A percentile compares a stretch with the other conserved stretches of the same genome.
These are phyloP conservation scores for Physocephala rufipes DNA, from an alignment of 2,888 invertebrate species.

Conservation along the genomic window DNA sequence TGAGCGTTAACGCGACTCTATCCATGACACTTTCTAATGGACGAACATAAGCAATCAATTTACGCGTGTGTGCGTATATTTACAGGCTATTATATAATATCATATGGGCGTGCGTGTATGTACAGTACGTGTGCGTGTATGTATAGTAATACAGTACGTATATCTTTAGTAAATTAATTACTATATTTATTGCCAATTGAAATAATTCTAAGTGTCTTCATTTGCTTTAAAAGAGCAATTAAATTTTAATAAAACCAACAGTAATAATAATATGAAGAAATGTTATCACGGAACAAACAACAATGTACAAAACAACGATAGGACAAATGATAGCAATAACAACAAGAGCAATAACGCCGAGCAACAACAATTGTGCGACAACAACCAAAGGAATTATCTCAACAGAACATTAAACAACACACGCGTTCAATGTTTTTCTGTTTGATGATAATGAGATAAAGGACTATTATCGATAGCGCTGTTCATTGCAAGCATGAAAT, in stretches of 20 bases:
- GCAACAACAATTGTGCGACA: too few relatives aligned
- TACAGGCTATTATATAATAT: neutral
- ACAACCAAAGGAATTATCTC: slow-evolving; percentile 24
- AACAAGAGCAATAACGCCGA: slow-evolving; percentile 20
- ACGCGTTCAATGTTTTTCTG: neutral
- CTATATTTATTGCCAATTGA: slow-evolving; percentile 31
- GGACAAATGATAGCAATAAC: slow-evolving; percentile 26
- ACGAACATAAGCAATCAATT: neutral
- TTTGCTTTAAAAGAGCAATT: slow-evolving; percentile 25
- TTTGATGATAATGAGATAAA: neutral
- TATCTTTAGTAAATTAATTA: slow-evolving; percentile 16
- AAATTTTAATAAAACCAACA: slow-evolving; percentile 23
- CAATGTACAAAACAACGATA: neutral
- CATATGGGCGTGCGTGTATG: neutral
- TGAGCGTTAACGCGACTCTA: neutral
- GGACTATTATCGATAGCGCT: too few relatives aligned
- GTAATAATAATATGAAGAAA: slow-evolving; percentile 20
- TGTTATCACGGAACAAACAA: slow-evolving; percentile 10
- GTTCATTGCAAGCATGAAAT: too few relatives aligned
- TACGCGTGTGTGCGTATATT: neutral
- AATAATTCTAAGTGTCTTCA: slow-evolving; percentile 29
- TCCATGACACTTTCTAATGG: neutral
- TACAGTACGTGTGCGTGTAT: slow-evolving; percentile 9
- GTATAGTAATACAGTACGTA: slow-evolving; percentile 14
- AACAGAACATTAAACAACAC: slow-evolving; percentile 11